Conservation (phyloP, 1,140 invertebrate species). For the Aphelenchoides fujianensis region DNA sequence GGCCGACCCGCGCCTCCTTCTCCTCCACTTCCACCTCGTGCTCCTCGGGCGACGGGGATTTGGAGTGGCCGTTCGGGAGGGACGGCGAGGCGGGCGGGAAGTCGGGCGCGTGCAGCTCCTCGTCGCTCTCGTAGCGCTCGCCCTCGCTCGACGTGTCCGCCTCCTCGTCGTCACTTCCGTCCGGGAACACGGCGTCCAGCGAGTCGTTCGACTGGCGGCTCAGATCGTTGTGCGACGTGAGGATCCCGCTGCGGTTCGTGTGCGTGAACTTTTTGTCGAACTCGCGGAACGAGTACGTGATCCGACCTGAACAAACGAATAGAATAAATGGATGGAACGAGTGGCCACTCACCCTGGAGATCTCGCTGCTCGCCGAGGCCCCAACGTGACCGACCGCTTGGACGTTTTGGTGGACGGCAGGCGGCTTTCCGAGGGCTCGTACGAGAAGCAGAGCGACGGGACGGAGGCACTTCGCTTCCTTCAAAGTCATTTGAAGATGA, state of each 20-base stretch:
- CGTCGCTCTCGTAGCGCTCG: neutral
- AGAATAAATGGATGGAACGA: conserved; percentile 2
- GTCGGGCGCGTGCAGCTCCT: neutral
- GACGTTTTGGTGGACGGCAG: conserved; percentile 18
- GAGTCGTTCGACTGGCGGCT: conserved; percentile 19
- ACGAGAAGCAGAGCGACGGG: neutral
- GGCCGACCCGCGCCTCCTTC: neutral
- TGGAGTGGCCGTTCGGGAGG: neutral
- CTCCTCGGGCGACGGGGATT: neutral
- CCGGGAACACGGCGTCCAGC: conserved; percentile 6
- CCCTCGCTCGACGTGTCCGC: neutral
- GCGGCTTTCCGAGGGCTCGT: neutral
- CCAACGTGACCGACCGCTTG: conserved; percentile 33
- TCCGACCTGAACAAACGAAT: too few relatives aligned
- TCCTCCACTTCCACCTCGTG: neutral
- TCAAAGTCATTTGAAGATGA: conserved; percentile 9
- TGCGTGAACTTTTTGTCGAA: conserved; percentile 10
- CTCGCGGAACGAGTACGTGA: neutral
- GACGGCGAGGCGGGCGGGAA: neutral
- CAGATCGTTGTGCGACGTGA: neutral
- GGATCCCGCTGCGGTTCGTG: neutral
- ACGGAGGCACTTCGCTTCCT: conserved; percentile 13
- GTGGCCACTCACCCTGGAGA: conserved; percentile 31
- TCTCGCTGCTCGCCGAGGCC: conserved; percentile 37
- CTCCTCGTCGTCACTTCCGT: neutral